Evolutionary conservation across 2,888 invertebrate genomes (phyloP).

Genomic region (Sesamia inferens): DNA sequence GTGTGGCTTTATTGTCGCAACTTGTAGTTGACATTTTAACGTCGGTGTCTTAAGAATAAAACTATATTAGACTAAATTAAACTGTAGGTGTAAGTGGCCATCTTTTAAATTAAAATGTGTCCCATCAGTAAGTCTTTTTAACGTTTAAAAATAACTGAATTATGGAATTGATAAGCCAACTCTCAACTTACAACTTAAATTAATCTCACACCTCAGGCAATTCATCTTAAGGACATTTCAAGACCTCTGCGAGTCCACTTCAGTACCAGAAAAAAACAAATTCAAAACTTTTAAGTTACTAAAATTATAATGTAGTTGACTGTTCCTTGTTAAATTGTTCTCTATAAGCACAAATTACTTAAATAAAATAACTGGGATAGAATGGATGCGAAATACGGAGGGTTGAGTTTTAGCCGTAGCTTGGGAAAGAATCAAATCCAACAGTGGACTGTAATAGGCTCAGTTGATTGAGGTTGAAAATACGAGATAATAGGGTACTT

Average conservation of each 20-base stretch:
- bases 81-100: neutral
- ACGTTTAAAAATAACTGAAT: conserved; percentile 2
- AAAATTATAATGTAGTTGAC: neutral
- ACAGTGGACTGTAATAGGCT: too few relatives aligned
- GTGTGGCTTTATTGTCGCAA: neutral
- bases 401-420: too few relatives aligned
- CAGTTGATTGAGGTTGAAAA: too few relatives aligned
- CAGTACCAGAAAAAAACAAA: neutral
- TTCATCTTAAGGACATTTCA: neutral
- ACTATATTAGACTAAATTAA: neutral
- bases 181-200: neutral
- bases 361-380: too few relatives aligned
- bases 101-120: conserved; percentile 27
- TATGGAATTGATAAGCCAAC: conserved; percentile 9
- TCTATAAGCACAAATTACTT: neutral
- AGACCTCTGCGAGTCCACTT: neutral
- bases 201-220: conserved; percentile 4
- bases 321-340: neutral
- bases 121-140: neutral
- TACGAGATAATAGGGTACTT: too few relatives aligned
- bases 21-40: conserved; percentile 4
- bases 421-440: too few relatives aligned
- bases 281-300: neutral
- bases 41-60: neutral
- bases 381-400: too few relatives aligned